Evolutionary conservation across 2,888 invertebrate species (phyloP), one percentile per base, ranked within the genome.

Genomic region (Rotaria magnacalcarata): DNA sequence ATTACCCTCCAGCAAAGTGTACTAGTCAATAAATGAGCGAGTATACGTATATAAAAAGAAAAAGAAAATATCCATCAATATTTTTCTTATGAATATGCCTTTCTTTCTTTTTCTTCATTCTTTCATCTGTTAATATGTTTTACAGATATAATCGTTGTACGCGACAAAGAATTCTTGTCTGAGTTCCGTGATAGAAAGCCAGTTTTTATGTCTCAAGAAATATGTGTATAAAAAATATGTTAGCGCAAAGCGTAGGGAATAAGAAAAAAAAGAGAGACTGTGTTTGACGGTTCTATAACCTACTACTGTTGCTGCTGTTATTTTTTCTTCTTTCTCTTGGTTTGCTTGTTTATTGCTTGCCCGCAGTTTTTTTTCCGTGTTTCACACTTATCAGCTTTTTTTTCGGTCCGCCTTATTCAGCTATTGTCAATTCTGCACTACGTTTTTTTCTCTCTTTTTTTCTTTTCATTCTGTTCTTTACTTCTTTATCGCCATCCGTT

Each of bases 381-480:
- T 67, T 67, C 34, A 34, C 34, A 67, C 67, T 67, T 34, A 67
- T 67, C 67, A 67, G 19, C 67, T 67, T 67, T 67, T 67, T 54
- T 67, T 67, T 67, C 67, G 67, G 67, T 41, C 27, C 34, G 67
- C 11, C 67, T 67, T 67, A 34, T 67, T 67, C 67, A 67, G 67
- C 67, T 67, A 67, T 34, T 67, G 67, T 14, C 67, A 67, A 67
- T 34, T 67, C 67, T 67, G 3, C 67, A 34, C 34, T 34, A 41
- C 34, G 2, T 67, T 67, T 67, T 67, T 41, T 34, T 67, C 19
- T 16, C 8, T 60, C 14, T 27, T 60, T 27, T 27, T 60, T 67
- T 67, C 27, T 67, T 67, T 67, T 67, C 67, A 67, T 67, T 67
- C 67, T 67, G 34, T 67, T 67, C 67, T 67, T 67, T 67, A 4